phyloP scores from a whole-genome alignment of 2,888 invertebrate genomes.

The Phymatocera aterrima region DNA sequence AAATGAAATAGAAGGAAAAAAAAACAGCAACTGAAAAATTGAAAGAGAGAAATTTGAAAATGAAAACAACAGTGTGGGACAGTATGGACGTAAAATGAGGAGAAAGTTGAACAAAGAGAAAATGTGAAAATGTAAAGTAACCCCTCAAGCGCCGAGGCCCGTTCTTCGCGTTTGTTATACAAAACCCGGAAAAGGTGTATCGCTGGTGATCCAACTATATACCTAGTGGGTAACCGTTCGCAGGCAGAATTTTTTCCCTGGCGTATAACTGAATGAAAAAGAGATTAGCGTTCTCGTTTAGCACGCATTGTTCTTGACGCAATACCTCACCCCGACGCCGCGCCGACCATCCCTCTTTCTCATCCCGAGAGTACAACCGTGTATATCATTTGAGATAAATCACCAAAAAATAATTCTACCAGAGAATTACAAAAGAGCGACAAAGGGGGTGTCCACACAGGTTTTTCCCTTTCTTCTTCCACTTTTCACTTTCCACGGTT shows the following conservation, averaged over 20 bases:
- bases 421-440: slow-evolving; percentile 8
- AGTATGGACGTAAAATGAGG: not conserved
- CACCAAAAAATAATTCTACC: slow-evolving; percentile 20
- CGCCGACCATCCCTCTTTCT: not conserved
- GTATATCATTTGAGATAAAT: slow-evolving; percentile 27
- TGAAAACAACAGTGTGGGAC: too few species aligned
- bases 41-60: not conserved
- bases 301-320: slow-evolving; percentile 41
- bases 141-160: not conserved
- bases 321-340: not conserved
- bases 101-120: not conserved
- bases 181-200: slow-evolving; percentile 20
- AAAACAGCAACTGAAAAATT: not conserved
- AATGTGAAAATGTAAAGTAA: not conserved
- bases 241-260: slow-evolving; percentile 4
- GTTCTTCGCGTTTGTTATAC: not conserved
- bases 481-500: too few species aligned
- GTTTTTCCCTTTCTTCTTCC: too few species aligned
- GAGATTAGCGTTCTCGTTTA: slow-evolving; percentile 44
- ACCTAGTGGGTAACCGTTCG: not conserved
- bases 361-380: not conserved
- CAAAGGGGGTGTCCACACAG: not conserved
- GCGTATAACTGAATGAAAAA: slow-evolving; percentile 45
- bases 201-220: not conserved
- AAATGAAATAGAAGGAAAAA: not conserved